A percentile compares a stretch with the other conserved stretches of the same genome.
phyloP scores from a whole-genome alignment of 2,888 invertebrate species.

The Mantis religiosa region DNA sequence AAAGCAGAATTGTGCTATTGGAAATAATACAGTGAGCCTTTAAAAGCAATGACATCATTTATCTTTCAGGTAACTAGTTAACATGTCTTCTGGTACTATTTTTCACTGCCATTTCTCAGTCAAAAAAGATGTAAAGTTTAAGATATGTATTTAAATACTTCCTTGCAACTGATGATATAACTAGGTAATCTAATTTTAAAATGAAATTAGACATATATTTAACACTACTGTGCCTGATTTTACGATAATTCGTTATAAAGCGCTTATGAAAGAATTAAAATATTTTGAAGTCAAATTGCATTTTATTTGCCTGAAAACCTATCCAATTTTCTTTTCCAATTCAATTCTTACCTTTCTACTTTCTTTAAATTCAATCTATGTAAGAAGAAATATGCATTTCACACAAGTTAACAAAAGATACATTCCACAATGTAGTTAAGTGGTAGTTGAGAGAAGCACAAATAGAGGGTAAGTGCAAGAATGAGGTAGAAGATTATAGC shows the following conservation, averaged over 20 bases:
- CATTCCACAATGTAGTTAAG: too few species aligned
- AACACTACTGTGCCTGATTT: not conserved
- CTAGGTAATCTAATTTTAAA: not conserved
- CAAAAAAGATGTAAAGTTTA: not conserved
- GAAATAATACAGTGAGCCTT: not conserved
- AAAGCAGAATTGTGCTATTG: not conserved
- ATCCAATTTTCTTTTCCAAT: not conserved
- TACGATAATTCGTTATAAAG: not conserved
- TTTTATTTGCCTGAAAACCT: not conserved
- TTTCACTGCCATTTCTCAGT: not conserved
- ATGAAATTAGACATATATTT: not conserved
- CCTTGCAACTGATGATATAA: not conserved
- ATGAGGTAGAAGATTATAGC: too few species aligned
- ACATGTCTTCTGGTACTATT: not conserved
- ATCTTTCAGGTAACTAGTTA: not conserved
- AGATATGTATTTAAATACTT: not conserved
- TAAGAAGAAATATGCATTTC: too few species aligned
- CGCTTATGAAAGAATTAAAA: not conserved
- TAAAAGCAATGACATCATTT: not conserved
- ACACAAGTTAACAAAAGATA: too few species aligned
- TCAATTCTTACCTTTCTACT: not conserved
- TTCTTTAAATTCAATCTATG: too few species aligned
- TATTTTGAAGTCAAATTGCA: not conserved
- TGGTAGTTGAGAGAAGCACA: too few species aligned
- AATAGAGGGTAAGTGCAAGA: too few species aligned